phyloP scores from a whole-genome alignment of 2,888 invertebrate genomes.

The Anticlea derivata region DNA sequence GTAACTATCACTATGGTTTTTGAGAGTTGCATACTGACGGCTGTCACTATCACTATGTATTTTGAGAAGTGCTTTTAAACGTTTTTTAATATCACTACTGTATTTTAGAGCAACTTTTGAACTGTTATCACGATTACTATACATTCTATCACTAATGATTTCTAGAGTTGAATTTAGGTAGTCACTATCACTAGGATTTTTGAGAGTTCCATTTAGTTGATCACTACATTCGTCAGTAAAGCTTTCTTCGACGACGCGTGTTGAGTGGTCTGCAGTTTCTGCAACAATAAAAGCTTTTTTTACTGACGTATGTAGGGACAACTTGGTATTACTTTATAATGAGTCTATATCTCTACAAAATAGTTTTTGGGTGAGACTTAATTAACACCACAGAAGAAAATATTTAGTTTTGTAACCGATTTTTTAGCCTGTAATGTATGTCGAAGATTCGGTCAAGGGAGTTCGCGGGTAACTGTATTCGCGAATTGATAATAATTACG shows the following conservation, averaged over 20 bases:
- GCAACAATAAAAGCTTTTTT: conserved; percentile 31
- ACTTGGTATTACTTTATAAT: not conserved
- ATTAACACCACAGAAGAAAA: too few relatives aligned
- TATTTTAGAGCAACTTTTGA: not conserved
- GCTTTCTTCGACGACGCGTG: conserved; percentile 22
- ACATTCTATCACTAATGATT: not conserved
- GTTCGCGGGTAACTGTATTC: too few relatives aligned
- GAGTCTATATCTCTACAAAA: too few relatives aligned
- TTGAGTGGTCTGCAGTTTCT: conserved; percentile 23
- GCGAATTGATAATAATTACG: too few relatives aligned
- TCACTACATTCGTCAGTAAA: conserved; percentile 27
- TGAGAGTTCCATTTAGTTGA: conserved; percentile 10
- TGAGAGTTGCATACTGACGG: not conserved
- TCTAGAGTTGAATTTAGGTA: not conserved
- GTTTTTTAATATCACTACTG: not conserved
- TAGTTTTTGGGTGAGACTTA: too few relatives aligned
- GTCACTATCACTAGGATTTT: conserved; percentile 3
- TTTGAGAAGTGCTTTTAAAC: not conserved
- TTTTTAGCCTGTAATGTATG: too few relatives aligned
- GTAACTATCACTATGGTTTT: not conserved
- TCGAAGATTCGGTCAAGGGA: too few relatives aligned
- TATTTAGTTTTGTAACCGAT: too few relatives aligned
- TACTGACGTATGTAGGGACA: conserved; percentile 25
- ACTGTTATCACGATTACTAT: not conserved
- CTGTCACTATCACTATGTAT: not conserved